These are phyloP conservation scores for Drosophila anceps DNA, from an alignment of 2,888 invertebrate species.

Conservation along the genomic window DNA sequence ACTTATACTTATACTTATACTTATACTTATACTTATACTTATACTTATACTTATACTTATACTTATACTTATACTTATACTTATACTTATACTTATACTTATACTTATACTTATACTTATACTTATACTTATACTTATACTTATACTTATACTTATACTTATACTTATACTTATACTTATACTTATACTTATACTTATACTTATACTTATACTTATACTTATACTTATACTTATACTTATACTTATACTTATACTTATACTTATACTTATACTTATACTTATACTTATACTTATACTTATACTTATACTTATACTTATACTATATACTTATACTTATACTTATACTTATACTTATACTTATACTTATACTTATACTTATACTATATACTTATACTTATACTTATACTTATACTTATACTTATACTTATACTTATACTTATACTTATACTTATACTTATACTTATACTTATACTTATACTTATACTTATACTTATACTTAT, in stretches of 20 bases:
- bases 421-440: not conserved
- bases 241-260: constrained; percentile 2
- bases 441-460: constrained; percentile 2
- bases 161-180: not conserved
- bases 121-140: constrained; percentile 1
- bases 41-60: not conserved
- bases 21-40: constrained; percentile 1
- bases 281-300: not conserved
- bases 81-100: constrained; percentile 1
- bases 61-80: constrained; percentile 3
- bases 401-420: constrained; percentile 1
- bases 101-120: constrained; percentile 1
- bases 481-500: not conserved
- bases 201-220: not conserved
- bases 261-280: constrained; percentile 1
- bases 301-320: not conserved
- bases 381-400: constrained; percentile 2
- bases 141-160: not conserved
- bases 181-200: not conserved
- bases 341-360: not conserved
- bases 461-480: not conserved
- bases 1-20: constrained; percentile 1
- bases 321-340: not conserved
- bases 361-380: constrained; percentile 1
- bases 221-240: constrained; percentile 1